Evolutionary conservation across 1,140 invertebrate genomes (phyloP).

Genomic region (Drosophila auraria): DNA sequence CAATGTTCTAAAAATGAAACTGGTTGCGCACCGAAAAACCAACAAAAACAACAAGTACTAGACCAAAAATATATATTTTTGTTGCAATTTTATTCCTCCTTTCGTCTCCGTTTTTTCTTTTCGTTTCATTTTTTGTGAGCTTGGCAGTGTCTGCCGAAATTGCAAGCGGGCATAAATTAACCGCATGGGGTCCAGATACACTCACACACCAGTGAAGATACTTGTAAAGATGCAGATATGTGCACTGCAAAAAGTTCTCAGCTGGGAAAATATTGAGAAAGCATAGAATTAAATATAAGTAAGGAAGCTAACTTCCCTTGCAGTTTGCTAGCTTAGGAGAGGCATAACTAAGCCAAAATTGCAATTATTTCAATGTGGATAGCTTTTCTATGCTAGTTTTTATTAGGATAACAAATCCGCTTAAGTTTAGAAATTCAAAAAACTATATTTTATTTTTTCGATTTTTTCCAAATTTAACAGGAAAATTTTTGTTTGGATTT

Average conservation of each 20-base stretch:
- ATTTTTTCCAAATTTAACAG: too few relatives aligned
- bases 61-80: conserved; percentile 76
- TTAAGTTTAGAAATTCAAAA: too few relatives aligned
- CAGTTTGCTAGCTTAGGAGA: too few relatives aligned
- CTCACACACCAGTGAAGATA: conserved; percentile 45
- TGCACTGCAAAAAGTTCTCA: not conserved
- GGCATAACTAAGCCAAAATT: too few relatives aligned
- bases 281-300: too few relatives aligned
- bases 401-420: too few relatives aligned
- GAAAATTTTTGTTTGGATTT: too few relatives aligned
- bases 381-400: too few relatives aligned
- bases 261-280: too few relatives aligned
- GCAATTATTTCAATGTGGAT: too few relatives aligned
- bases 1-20: conserved; percentile 83
- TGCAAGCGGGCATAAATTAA: conserved; percentile 83
- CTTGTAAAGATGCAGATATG: conserved; percentile 16
- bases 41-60: conserved; percentile 56
- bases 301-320: too few relatives aligned
- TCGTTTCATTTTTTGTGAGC: conserved; percentile 5
- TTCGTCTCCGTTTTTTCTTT: conserved; percentile 55
- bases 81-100: conserved; percentile 45
- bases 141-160: conserved; percentile 78
- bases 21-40: conserved; percentile 61
- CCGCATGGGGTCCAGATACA: conserved; percentile 79
- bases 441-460: too few relatives aligned